These are phyloP conservation scores for Anolis apletophallus DNA, from an alignment of 2,797 vertebrate genomes.

Conservation along the genomic window DNA sequence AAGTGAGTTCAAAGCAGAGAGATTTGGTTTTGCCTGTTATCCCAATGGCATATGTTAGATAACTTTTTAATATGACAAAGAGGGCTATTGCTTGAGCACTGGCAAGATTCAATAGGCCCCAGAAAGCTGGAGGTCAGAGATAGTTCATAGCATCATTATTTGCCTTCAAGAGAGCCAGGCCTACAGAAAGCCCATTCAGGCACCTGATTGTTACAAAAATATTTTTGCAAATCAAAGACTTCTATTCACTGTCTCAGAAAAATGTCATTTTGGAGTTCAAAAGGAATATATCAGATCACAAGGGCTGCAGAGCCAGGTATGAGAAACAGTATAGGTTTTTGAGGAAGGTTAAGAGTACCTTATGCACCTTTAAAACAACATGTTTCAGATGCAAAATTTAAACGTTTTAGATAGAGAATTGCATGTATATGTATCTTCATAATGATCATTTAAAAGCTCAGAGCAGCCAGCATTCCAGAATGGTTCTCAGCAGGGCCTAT, in stretches of 20 bases:
- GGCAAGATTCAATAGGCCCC: conserved; percentile 11
- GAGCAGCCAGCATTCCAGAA: conserved; percentile 72
- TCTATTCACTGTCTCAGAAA: conserved; percentile 50
- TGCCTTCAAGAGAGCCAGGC: conserved; percentile 29
- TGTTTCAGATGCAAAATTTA: conserved; percentile 63
- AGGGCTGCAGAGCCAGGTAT: conserved; percentile 19
- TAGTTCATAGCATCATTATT: conserved; percentile 59
- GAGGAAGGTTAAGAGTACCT: conserved; percentile 29
- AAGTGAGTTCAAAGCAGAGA: background rate
- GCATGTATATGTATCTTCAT: conserved; percentile 38
- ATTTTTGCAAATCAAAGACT: conserved; percentile 64
- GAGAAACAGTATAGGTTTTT: conserved; percentile 49
- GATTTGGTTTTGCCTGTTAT: background rate
- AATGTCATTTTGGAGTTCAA: conserved; percentile 67
- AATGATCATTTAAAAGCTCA: conserved; percentile 69
- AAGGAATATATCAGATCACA: conserved; percentile 43
- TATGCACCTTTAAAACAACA: conserved; percentile 54
- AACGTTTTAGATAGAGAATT: conserved; percentile 68
- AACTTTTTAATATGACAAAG: conserved; percentile 26
- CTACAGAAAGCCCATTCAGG: conserved; percentile 54
- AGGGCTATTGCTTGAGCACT: conserved; percentile 26
- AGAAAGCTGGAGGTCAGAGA: conserved; percentile 33
- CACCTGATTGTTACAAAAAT: conserved; percentile 68
- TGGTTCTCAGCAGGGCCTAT: conserved; percentile 64
- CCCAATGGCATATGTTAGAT: conserved; percentile 11